Conservation (phyloP, 2,113 vertebrate species). For the Jaculus jaculus region DNA sequence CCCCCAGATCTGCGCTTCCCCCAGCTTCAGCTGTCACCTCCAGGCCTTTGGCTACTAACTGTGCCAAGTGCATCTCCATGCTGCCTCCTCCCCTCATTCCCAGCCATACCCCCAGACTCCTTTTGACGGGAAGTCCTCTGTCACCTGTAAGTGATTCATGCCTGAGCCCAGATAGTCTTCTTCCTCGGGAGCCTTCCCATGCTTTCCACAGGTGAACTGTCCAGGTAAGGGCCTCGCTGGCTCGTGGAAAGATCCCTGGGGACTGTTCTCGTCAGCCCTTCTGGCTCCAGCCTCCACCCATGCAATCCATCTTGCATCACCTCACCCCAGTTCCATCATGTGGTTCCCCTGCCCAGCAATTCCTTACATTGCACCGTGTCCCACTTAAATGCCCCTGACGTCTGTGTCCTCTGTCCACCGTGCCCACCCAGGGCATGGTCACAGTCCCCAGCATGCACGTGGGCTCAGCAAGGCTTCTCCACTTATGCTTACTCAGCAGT, state of each 20-base stretch:
- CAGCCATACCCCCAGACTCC: neutral
- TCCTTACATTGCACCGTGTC: neutral
- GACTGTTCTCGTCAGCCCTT: neutral
- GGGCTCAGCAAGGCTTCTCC: neutral
- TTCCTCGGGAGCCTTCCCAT: neutral
- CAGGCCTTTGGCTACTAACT: neutral
- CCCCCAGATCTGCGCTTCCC: neutral
- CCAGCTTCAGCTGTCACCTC: neutral
- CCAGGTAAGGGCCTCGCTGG: neutral
- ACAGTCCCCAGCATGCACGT: neutral
- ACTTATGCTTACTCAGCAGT: neutral
- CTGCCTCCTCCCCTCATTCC: neutral
- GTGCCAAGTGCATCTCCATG: neutral
- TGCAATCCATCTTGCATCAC: neutral
- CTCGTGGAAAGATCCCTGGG: neutral
- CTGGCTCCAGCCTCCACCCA: neutral
- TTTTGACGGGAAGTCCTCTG: neutral
- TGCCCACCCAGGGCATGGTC: neutral
- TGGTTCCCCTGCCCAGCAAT: neutral
- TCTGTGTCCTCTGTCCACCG: neutral
- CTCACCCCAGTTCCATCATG: neutral
- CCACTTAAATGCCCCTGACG: neutral
- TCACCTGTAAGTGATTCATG: neutral
- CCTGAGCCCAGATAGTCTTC: neutral
- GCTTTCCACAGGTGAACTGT: neutral